These are phyloP conservation scores for Oasisia sp. DNA, from an alignment of 2,888 invertebrate species.

Conservation along the genomic window DNA sequence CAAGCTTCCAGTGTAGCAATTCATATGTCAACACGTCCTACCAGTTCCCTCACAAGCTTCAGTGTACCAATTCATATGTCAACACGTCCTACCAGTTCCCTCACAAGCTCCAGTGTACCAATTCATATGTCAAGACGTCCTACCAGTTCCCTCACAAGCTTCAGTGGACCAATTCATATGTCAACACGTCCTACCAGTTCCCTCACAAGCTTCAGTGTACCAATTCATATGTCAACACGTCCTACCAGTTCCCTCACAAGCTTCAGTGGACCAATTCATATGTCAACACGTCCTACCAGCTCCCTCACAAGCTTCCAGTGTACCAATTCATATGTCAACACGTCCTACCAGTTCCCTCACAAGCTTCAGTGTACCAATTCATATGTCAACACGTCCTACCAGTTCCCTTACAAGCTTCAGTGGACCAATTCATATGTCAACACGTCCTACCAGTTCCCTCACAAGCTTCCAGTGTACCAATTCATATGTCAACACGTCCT, in stretches of 20 bases:
- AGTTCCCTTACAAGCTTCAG: not conserved
- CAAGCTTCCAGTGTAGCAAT: too few species aligned
- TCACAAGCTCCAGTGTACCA: not conserved
- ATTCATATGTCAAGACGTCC: not conserved
- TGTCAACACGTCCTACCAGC: not conserved
- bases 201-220: not conserved
- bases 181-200: not conserved
- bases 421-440: too few species aligned
- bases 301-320: not conserved
- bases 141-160: not conserved
- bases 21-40: not conserved
- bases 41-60: not conserved
- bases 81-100: not conserved
- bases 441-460: not conserved
- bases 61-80: too few species aligned
- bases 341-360: not conserved
- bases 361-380: too few species aligned
- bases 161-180: too few species aligned
- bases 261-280: too few species aligned
- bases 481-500: not conserved
- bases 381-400: not conserved
- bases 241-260: not conserved
- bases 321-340: too few species aligned
- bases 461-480: too few species aligned
- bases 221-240: not conserved